A percentile compares a stretch with the other conserved stretches of the same genome.
Evolutionary conservation across 1,140 invertebrate genomes (phyloP).

Genomic region (Philaenus spumarius): DNA sequence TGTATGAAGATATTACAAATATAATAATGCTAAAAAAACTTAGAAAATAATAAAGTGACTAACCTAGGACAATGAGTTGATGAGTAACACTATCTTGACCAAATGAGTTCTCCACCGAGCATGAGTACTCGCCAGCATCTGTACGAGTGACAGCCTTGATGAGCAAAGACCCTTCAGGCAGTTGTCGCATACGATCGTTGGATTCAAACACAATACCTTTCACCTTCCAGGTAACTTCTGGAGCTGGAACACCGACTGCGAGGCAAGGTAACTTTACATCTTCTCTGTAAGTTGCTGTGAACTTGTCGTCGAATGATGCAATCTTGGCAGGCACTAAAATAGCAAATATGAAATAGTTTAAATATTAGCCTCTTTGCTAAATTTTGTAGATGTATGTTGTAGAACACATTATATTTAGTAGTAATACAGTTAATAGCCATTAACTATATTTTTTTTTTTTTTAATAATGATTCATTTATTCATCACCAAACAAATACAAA

Average conservation of each 20-base stretch:
- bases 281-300: constrained; percentile 83
- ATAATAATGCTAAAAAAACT: too few relatives aligned
- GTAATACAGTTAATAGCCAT: too few relatives aligned
- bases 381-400: too few relatives aligned
- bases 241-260: constrained; percentile 81
- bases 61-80: constrained; percentile 77
- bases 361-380: too few relatives aligned
- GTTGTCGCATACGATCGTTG: constrained; percentile 69
- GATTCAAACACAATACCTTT: constrained; percentile 57
- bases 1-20: too few relatives aligned
- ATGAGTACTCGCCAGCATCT: constrained; percentile 86
- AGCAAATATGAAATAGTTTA: constrained; percentile 9
- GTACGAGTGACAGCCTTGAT: constrained; percentile 82
- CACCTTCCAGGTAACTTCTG: constrained; percentile 81
- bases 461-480: too few relatives aligned
- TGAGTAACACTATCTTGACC: constrained; percentile 89
- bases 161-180: constrained; percentile 83
- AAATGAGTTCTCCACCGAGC: constrained; percentile 87
- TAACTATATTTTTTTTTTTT: too few relatives aligned
- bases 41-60: constrained; percentile 30
- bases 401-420: too few relatives aligned
- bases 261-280: constrained; percentile 86
- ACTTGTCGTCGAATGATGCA: constrained; percentile 85
- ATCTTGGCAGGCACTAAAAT: constrained; percentile 81
- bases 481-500: too few relatives aligned